A percentile compares a stretch with the other conserved stretches of the same genome.
phyloP scores from a whole-genome alignment of 53 echinoderm and acorn worm species.

The Stichopus horrens region DNA sequence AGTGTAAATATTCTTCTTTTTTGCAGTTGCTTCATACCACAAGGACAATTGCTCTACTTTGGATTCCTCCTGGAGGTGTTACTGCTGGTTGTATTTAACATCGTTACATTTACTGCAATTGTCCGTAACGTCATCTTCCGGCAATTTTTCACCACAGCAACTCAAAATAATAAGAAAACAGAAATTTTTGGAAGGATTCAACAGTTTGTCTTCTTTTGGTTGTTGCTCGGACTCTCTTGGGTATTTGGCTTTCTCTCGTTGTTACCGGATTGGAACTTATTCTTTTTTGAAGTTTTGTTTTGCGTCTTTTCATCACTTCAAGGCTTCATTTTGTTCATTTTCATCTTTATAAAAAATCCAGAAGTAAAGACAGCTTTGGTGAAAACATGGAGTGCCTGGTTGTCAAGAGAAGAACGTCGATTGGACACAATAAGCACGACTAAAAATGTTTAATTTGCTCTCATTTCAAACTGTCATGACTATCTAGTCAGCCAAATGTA shows the following conservation, averaged over 20 bases:
- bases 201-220: constrained; percentile 26
- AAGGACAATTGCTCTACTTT: neutral
- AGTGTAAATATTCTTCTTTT: neutral
- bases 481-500: no score
- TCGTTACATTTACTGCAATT: neutral
- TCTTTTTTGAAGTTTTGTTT: neutral
- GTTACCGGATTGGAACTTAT: neutral
- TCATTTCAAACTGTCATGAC: no score
- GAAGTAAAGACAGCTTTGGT: neutral
- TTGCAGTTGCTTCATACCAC: constrained; percentile 10
- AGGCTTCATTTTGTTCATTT: constrained; percentile 9
- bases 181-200: constrained; percentile 7
- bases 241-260: constrained; percentile 14
- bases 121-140: neutral
- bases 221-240: constrained; percentile 22
- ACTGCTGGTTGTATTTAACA: constrained; percentile 8
- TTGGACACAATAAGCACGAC: no score
- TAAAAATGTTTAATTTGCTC: no score
- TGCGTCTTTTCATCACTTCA: constrained; percentile 9
- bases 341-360: constrained; percentile 18
- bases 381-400: neutral
- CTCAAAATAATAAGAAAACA: constrained; percentile 21
- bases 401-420: no score
- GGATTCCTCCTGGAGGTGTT: constrained; percentile 22
- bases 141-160: neutral